Evolutionary conservation across 2,888 invertebrate species (phyloP), one percentile per base, ranked within the genome.

Genomic region (Carabus problematicus): DNA sequence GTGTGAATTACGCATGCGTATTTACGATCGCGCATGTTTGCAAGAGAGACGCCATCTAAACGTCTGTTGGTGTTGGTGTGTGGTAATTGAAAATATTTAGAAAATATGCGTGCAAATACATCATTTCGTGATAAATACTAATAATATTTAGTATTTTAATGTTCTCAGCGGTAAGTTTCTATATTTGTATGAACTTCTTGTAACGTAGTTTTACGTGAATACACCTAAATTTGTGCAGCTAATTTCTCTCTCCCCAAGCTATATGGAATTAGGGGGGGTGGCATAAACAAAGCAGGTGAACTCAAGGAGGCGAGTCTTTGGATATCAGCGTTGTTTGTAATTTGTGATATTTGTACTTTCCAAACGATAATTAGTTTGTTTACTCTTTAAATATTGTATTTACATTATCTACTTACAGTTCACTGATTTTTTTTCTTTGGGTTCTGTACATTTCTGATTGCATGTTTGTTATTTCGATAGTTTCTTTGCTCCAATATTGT

Each of bases 211-310:
- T 55, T 56, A 42, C 16, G 62, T 40, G 39, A 55, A 69, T 55
- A 62, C n/a, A 45, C 45, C 18, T 39, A 47, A 47, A 39, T 45
- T 59, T 68, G 52, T 40, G 43, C 43, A 29, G 55, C 56, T 61
- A 42, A 68, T 56, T 67, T 62, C 56, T 61, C 66, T 66, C 69
- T 69, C 69, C 56, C 69, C 69, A 61, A 61, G 62, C 62, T 62
- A 62, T 62, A 56, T 62, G 62, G 69, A 69, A 69, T 67, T 67
- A 69, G 69, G 69, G 69, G 69, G 69, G 69, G 69, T 62, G 69
- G 69, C 69, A 62, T 69, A 69, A 69, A 69, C 69, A 69, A 69
- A 69, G 69, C 69, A 69, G 69, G 69, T 69, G 69, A 69, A 62
- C 39, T 62, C 29, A 69, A 62, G 56, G 69, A 69, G 67, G 67